A percentile compares a stretch with the other conserved stretches of the same genome.
Conservation (phyloP, 2,888 invertebrate genomes). For the Heliconius ethilla region DNA sequence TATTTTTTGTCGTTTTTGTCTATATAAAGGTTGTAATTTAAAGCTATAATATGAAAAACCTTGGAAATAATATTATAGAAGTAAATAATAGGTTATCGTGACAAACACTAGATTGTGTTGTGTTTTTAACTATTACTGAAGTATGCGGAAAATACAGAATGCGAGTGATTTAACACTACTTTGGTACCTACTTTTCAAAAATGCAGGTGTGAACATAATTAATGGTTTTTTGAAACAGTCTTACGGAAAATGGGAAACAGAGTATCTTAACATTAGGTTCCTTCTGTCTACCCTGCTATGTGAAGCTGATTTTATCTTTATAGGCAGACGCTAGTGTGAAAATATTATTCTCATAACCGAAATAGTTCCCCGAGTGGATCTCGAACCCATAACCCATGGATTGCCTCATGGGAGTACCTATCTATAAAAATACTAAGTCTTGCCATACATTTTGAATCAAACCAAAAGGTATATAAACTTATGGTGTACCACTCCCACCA, state of each 20-base stretch:
- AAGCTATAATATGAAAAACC: neutral
- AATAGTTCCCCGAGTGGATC: too few species aligned
- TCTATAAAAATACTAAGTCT: neutral
- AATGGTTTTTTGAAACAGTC: too few species aligned
- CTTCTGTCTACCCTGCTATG: neutral
- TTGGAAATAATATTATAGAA: neutral
- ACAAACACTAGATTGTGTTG: neutral
- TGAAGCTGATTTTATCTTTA: neutral
- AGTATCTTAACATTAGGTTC: neutral
- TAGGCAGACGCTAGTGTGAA: too few species aligned
- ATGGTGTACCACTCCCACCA: constrained; percentile 52
- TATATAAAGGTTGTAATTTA: neutral
- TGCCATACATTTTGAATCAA: neutral
- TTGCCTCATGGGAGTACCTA: neutral
- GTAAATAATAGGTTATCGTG: neutral
- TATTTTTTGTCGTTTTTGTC: neutral
- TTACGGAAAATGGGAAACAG: neutral
- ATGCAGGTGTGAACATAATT: too few species aligned
- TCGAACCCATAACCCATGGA: neutral
- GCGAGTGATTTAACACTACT: too few species aligned
- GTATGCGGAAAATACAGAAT: too few species aligned
- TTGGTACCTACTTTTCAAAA: too few species aligned
- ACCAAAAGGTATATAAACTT: constrained; percentile 36
- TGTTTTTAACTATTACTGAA: too few species aligned
- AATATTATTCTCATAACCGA: too few species aligned